phyloP scores from a whole-genome alignment of 2,888 invertebrate species.

The Plagodis pulveraria region DNA sequence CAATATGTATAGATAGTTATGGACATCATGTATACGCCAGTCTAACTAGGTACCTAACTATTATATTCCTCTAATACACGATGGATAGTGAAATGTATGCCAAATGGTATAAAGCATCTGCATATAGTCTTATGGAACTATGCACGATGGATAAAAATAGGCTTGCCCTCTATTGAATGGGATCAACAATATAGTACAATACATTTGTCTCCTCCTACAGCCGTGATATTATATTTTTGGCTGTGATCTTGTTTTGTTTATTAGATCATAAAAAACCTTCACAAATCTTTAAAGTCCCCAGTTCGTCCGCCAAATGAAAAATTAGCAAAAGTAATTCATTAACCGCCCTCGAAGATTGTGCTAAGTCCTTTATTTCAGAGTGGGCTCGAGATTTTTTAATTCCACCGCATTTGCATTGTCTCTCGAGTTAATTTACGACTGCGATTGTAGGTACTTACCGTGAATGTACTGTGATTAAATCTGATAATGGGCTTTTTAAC shows the following conservation, averaged over 20 bases:
- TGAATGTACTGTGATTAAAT: constrained; percentile 60
- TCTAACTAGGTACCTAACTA: too few species aligned
- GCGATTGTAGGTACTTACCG: constrained; percentile 40
- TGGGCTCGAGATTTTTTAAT: constrained; percentile 80
- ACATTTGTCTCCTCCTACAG: too few species aligned
- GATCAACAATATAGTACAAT: too few species aligned
- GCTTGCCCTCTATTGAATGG: too few species aligned
- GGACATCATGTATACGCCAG: too few species aligned
- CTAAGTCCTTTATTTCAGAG: constrained; percentile 78
- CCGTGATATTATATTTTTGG: neutral
- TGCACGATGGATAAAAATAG: too few species aligned
- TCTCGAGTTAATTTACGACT: constrained; percentile 71
- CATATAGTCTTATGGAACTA: too few species aligned
- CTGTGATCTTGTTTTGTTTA: neutral
- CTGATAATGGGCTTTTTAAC: constrained; percentile 78
- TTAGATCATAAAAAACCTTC: neutral
- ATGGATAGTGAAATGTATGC: too few species aligned
- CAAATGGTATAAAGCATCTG: too few species aligned
- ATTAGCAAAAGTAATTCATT: constrained; percentile 83
- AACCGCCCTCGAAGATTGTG: constrained; percentile 77
- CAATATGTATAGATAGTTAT: too few species aligned
- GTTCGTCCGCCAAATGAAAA: constrained; percentile 61
- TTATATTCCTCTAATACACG: too few species aligned
- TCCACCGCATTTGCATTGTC: constrained; percentile 80
- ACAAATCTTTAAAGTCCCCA: constrained; percentile 26